Evolutionary conservation across 2,113 vertebrate species (phyloP).

Genomic region (Cathartes aura): DNA sequence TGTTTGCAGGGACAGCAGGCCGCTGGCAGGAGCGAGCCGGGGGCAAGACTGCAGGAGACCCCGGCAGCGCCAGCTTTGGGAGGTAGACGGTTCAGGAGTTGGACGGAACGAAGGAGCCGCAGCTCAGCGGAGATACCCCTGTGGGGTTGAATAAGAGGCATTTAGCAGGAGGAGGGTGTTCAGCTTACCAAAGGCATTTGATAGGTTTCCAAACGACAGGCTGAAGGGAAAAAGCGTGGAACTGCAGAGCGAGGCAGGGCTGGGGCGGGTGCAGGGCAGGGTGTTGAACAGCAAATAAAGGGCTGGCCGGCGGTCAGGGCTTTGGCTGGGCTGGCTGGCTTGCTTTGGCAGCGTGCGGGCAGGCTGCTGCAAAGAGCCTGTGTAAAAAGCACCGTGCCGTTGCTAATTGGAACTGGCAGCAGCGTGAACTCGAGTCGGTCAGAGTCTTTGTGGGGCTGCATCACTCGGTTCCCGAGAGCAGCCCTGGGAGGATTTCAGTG

Average conservation of each 20-base stretch:
- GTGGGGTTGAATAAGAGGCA: neutral
- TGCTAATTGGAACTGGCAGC: neutral
- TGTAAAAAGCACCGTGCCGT: fast-evolving
- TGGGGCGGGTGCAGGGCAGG: neutral
- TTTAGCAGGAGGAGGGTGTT: neutral
- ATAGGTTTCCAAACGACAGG: fast-evolving
- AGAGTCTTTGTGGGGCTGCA: neutral
- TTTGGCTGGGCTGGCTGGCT: neutral
- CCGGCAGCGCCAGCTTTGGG: neutral
- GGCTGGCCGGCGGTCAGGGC: neutral
- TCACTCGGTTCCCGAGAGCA: fast-evolving
- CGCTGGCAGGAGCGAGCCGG: fast-evolving
- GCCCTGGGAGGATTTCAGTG: neutral
- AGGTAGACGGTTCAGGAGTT: neutral
- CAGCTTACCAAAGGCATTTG: neutral
- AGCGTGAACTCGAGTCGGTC: fast-evolving
- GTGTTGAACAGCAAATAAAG: neutral
- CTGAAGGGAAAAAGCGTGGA: neutral
- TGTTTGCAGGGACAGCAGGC: neutral
- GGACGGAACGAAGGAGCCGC: fast-evolving
- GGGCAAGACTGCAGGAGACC: neutral
- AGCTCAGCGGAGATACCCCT: too few relatives aligned
- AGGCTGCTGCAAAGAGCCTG: too few relatives aligned
- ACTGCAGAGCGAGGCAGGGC: neutral
- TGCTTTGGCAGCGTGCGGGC: neutral